These are phyloP conservation scores for Cerceris rybyensis DNA, from an alignment of 2,888 invertebrate genomes.

Conservation along the genomic window DNA sequence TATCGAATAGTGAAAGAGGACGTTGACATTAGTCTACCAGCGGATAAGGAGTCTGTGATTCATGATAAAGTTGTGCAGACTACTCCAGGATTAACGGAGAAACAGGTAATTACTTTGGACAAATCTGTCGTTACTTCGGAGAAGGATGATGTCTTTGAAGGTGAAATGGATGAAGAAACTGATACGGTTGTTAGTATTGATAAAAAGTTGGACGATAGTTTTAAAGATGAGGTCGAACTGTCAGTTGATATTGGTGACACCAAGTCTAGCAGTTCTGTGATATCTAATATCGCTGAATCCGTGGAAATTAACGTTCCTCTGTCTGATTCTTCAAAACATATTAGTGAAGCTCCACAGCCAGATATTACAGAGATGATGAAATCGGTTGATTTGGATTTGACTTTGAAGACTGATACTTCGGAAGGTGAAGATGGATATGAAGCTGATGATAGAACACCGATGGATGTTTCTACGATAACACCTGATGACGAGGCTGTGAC, in stretches of 20 bases:
- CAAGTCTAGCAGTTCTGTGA: conserved; percentile 68
- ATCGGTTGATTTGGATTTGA: conserved; percentile 23
- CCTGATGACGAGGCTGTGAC: conserved; percentile 75
- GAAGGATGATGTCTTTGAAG: conserved; percentile 63
- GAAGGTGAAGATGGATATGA: conserved; percentile 86
- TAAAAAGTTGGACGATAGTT: conserved; percentile 61
- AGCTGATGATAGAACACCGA: conserved; percentile 86
- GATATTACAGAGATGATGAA: conserved; percentile 72
- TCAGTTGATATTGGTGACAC: conserved; percentile 54
- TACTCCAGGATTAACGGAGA: conserved; percentile 60
- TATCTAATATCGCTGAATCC: conserved; percentile 84
- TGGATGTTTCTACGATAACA: conserved; percentile 82
- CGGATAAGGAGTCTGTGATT: conserved; percentile 66
- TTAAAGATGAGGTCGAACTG: conserved; percentile 55
- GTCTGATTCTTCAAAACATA: conserved; percentile 83
- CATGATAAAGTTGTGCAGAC: conserved; percentile 74
- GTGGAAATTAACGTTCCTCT: conserved; percentile 83
- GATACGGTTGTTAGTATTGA: background rate
- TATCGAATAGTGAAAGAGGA: conserved; percentile 73
- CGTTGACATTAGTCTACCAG: conserved; percentile 74
- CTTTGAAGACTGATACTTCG: conserved; percentile 80
- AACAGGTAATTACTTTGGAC: conserved; percentile 71
- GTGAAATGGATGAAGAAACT: conserved; percentile 68
- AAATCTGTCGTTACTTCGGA: conserved; percentile 29
- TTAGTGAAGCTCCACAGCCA: conserved; percentile 81